Evolutionary conservation across 2,888 invertebrate genomes (phyloP).

Genomic region (Leucophenga maculata): DNA sequence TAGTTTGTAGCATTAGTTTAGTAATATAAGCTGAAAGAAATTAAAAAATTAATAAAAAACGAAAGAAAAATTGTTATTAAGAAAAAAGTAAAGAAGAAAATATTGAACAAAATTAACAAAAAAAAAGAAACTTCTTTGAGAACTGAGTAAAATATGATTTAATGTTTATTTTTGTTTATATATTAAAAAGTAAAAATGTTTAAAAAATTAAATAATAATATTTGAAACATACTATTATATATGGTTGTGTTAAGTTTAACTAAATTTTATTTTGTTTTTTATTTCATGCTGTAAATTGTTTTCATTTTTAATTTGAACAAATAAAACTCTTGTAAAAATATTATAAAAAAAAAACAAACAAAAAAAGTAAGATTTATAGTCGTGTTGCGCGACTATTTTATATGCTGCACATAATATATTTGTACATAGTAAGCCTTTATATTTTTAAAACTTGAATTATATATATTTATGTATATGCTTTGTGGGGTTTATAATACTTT

Average conservation of each 20-base stretch:
- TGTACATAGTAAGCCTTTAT: too few relatives aligned
- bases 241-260: conserved; percentile 22
- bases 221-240: neutral
- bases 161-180: conserved; percentile 2
- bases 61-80: conserved; percentile 1
- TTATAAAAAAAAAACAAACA: conserved; percentile 2
- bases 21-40: conserved; percentile 45
- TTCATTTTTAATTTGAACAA: neutral
- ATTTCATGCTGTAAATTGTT: neutral
- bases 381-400: too few relatives aligned
- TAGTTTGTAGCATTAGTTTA: conserved; percentile 67
- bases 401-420: too few relatives aligned
- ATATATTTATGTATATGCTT: too few relatives aligned
- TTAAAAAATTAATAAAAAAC: conserved; percentile 37
- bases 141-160: too few relatives aligned
- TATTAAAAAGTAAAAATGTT: too few relatives aligned
- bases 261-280: neutral
- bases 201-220: neutral
- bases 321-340: conserved; percentile 1
- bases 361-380: neutral
- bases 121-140: neutral
- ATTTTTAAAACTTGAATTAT: too few relatives aligned
- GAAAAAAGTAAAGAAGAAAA: neutral
- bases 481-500: too few relatives aligned
- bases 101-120: neutral